A percentile compares a stretch with the other conserved stretches of the same genome.
Evolutionary conservation across 2,888 invertebrate species (phyloP).

Genomic region (Acleris laterana): DNA sequence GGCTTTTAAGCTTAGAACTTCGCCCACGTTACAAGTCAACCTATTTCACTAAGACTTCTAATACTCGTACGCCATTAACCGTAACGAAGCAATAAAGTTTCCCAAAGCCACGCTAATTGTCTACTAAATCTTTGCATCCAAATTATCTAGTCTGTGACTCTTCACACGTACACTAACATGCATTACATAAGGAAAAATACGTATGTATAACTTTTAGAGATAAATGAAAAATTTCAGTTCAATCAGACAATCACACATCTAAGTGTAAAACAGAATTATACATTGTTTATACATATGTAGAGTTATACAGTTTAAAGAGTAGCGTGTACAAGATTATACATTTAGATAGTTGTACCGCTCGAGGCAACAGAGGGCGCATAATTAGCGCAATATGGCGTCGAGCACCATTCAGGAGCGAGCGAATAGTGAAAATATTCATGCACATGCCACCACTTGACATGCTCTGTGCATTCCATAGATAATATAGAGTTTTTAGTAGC

Average conservation of each 20-base stretch:
- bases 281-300: too few species aligned
- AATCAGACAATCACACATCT: too few species aligned
- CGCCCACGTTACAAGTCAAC: slow-evolving; percentile 1
- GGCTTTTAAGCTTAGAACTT: too few species aligned
- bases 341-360: neutral
- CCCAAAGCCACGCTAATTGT: slow-evolving; percentile 19
- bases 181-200: neutral
- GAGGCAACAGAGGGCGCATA: slow-evolving; percentile 4
- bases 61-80: slow-evolving; percentile 5
- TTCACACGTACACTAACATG: neutral
- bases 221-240: neutral
- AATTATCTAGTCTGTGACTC: slow-evolving; percentile 4
- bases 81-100: slow-evolving; percentile 20
- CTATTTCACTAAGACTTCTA: slow-evolving; percentile 1
- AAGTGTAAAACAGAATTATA: too few species aligned
- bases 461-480: slow-evolving; percentile 11
- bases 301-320: too few species aligned
- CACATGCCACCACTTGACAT: slow-evolving; percentile 9
- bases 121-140: slow-evolving; percentile 17
- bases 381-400: slow-evolving; percentile 29
- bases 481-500: neutral
- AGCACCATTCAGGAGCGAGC: slow-evolving; percentile 8
- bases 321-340: neutral
- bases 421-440: slow-evolving; percentile 10
- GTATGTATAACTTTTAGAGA: neutral